Conservation (phyloP, 2,113 vertebrate species). For the Notothenia rossii region DNA sequence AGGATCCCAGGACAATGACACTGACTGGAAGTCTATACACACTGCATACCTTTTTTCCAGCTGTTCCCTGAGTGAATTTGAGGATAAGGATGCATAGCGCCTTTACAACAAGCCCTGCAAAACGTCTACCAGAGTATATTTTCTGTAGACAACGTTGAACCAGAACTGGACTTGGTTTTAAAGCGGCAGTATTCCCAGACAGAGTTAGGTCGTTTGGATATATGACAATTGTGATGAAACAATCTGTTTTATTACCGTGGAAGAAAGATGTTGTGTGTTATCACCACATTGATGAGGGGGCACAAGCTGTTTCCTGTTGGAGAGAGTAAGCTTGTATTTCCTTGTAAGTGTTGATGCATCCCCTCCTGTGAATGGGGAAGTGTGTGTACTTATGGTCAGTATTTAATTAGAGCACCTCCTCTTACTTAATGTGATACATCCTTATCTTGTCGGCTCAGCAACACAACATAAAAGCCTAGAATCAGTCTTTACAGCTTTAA, state of each 20-base stretch:
- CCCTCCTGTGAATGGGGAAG: conserved; percentile 40
- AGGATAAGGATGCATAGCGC: too few species aligned
- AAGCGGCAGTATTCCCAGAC: background rate
- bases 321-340: background rate
- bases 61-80: background rate
- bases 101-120: too few species aligned
- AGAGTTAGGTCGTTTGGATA: background rate
- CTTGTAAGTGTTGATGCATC: background rate
- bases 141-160: conserved; percentile 7
- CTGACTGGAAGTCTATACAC: conserved; percentile 46
- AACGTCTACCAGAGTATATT: background rate
- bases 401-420: background rate
- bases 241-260: background rate
- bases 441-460: background rate
- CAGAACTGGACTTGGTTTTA: background rate
- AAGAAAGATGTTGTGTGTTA: background rate
- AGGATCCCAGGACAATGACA: conserved; percentile 10
- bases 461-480: background rate
- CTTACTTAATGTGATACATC: background rate
- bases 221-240: background rate
- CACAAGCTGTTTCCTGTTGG: conserved; percentile 33
- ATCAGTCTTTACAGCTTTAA: background rate
- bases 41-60: background rate
- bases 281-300: background rate
- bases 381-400: background rate